Conservation (phyloP, 2,113 vertebrate genomes). For the human region GRCh38 chr3:158545001-158545500, state of each 20-base stretch:
- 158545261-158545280: too few species aligned
- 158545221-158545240: too few species aligned
- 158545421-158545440: neutral
- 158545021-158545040: neutral
- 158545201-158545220: too few species aligned
- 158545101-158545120: neutral
- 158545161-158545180: neutral
- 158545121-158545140: neutral
- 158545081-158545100: neutral
- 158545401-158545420: too few species aligned
- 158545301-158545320: too few species aligned
- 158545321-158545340: too few species aligned
- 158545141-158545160: neutral
- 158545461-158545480: neutral
- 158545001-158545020: neutral
- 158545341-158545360: too few species aligned
- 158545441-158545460: neutral
- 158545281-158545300: too few species aligned
- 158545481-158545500: neutral
- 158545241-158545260: too few species aligned
- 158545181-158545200: neutral
- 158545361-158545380: too few species aligned
- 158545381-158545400: too few species aligned
- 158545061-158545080: conserved; percentile 3
- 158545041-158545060: neutral